Evolutionary conservation across 1,140 invertebrate species (phyloP), one percentile per base, ranked within the genome.

Genomic region (Octopus bimaculoides): DNA sequence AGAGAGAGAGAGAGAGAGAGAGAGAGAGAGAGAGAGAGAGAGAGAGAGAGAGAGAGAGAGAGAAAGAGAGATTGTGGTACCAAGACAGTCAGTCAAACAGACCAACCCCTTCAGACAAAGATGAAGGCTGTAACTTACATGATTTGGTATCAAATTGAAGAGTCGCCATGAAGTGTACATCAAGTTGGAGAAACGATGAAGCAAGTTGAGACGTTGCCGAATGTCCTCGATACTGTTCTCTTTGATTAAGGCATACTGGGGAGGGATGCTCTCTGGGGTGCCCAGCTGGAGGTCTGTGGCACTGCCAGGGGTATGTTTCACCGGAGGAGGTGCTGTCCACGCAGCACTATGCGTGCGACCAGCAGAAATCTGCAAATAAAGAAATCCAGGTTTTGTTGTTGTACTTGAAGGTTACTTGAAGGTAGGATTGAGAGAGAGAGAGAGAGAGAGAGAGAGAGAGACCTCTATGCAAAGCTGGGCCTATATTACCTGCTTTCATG

Each of bases 271-370:
- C 5, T 84, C 82, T 1, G 93, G 93, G 1, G 91, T 78, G 41
- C 92, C 92, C 71, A 93, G 91, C 82, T 90, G 91, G 77, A 92
- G 84, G 4, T 89, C 89, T 61, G 90, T 86, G 7, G 91, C 90
- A 7, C 89, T 86, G 6, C 92, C 92, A 10, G 92, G 91, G 26
- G 89, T 85, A 79, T 91, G 85, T 53, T 85, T 85, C 5, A 90
- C 91, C 53, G 92, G 85, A 6, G 91, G 89, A 0, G 91, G 90
- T 4, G 92, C 90, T 41, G 93, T 93, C 93, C 93, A 94, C 4
- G 93, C 93, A 41, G 92, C 92, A 85, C 92, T 92, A 87, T 94
- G 93, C 54, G 92, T 93, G 79, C 93, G 87, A 74, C 93, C 93
- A 53, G 92, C 92, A 26, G 92, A 92, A 76, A 93, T 92, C 92